These are phyloP conservation scores for Calcarius lapponicus DNA, from an alignment of 2,797 vertebrate genomes.

Conservation along the genomic window DNA sequence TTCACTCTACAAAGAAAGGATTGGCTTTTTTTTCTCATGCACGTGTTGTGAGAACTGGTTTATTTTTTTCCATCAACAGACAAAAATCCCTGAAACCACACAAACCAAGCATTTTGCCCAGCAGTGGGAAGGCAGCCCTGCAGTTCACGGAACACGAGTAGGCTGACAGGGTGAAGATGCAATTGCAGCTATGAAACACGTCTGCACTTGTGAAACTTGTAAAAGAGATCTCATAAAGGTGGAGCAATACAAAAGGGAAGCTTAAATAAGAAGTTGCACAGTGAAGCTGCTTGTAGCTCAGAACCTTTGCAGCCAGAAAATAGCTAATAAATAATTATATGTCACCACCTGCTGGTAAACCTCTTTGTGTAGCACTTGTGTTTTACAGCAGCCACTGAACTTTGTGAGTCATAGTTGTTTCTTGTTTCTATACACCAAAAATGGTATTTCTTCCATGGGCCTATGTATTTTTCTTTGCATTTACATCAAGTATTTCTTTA, in stretches of 20 bases:
- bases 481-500: neutral
- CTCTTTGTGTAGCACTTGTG: neutral
- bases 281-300: neutral
- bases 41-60: neutral
- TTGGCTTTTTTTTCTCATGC: neutral
- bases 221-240: neutral
- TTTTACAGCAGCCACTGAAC: neutral
- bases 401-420: neutral
- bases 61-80: neutral
- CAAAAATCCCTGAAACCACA: neutral
- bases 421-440: neutral
- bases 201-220: neutral
- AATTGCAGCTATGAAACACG: neutral
- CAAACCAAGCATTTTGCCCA: neutral
- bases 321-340: neutral
- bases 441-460: fast-evolving
- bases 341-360: conserved; percentile 57
- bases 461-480: neutral
- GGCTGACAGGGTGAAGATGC: neutral
- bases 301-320: neutral
- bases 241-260: neutral
- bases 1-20: neutral
- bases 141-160: neutral
- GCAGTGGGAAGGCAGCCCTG: neutral
- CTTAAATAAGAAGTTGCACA: neutral